Percentiles rank a stretch among this genome's conserved stretches.
These are phyloP conservation scores for Diadumene lineata DNA, from an alignment of 92 coral and sea anemone species.

Conservation along the genomic window DNA sequence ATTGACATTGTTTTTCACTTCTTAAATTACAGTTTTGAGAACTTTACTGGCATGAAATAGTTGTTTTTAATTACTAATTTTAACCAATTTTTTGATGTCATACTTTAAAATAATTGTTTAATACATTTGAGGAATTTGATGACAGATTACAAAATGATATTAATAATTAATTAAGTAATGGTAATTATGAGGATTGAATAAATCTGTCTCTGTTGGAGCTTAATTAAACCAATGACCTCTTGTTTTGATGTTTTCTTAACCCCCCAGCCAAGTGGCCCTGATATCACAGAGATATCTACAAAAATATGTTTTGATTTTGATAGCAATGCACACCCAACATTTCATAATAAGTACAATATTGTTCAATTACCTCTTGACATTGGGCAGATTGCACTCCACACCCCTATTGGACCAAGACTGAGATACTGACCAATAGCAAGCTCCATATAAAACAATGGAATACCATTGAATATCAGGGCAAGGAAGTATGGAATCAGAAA, in stretches of 20 bases:
- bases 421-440: constrained; percentile 60
- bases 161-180: no score
- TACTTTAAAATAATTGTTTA: no score
- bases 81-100: no score
- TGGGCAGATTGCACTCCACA: constrained; percentile 53
- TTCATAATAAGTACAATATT: background rate
- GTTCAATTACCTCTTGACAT: constrained; percentile 32
- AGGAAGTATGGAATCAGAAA: constrained; percentile 49
- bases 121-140: no score
- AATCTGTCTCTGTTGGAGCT: background rate
- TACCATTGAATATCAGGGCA: constrained; percentile 45
- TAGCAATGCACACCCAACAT: background rate
- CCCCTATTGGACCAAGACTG: constrained; percentile 51
- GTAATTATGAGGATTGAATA: no score
- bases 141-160: no score
- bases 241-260: background rate
- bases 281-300: background rate
- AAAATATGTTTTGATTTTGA: background rate
- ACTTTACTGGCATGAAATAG: no score
- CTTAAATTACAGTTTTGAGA: no score
- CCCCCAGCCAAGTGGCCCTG: background rate
- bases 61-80: no score
- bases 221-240: background rate
- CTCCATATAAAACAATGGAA: constrained; percentile 63
- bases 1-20: no score